Base-by-base conservation (phyloP, 2,797 vertebrate genomes). In the Netta rufina region DNA sequence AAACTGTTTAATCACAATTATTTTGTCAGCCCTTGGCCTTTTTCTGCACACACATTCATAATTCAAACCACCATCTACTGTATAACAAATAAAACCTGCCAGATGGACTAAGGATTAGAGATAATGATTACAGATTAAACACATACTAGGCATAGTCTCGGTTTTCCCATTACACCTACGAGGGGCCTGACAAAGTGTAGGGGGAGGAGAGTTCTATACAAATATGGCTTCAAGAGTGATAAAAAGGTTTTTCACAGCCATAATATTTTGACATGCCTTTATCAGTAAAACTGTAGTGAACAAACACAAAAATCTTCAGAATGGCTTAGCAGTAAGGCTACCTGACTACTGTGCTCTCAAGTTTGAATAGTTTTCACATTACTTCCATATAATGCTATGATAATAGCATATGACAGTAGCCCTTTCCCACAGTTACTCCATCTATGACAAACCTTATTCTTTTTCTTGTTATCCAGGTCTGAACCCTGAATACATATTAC, bases 121-220 rank as follows among this genome's bases (percentile, higher is more conserved):
- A 70, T 43, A 92, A 93, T 95, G 87, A 88, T 96, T 94, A 84
- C 74, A 89, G 33, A 92, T 94, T 93, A 81, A 78, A 76, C 32
- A 79, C 9, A 22, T 61, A 41, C 47, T 65, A 95, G 20, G 21
- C 61, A 90, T 33, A 45, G 64, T 92, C 83, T 76, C 80, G 33
- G 45, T n/a, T 84, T 66, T 84, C n/a, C 30, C 39, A 72, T 93
- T 95, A 62, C 38, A 65, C 54, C 83, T 45, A 8, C 32, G 32
- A 86, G 79, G 11, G 6, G 20, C 7, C 57, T 67, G 60, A 89
- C 9, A 78, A 87, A 88, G 90, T 12, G 6, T 38, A 67, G 49
- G 16, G 25, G 49, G 49, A 49, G 65, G 9, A 53, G 8, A 5
- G 2, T 96, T 22, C 41, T 41, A n/a, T 11, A 57, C 13, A 57